These are phyloP conservation scores for Drosophila ironensis DNA, from an alignment of 1,140 invertebrate species.

Conservation along the genomic window DNA sequence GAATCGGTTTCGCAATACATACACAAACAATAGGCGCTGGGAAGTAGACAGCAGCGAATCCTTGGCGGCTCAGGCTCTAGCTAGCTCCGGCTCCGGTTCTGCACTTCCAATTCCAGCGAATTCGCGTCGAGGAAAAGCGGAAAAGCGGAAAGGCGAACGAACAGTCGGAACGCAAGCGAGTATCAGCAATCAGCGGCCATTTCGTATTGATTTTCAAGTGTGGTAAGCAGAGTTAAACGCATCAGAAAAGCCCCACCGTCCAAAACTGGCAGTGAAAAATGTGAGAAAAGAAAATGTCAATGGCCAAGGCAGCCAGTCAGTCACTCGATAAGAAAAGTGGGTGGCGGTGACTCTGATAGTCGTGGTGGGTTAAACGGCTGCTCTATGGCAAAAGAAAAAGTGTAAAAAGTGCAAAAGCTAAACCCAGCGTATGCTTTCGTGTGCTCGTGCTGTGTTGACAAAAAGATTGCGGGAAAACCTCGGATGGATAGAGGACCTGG, in stretches of 20 bases:
- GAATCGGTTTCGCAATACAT: constrained; percentile 82
- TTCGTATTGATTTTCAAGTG: constrained; percentile 78
- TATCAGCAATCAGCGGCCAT: constrained; percentile 30
- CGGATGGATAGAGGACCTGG: background rate
- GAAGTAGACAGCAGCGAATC: constrained; percentile 64
- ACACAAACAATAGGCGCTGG: constrained; percentile 82
- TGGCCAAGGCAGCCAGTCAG: constrained; percentile 5
- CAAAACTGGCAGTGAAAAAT: constrained; percentile 36
- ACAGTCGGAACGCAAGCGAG: constrained; percentile 5
- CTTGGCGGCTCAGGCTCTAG: constrained; percentile 42
- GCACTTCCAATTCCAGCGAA: constrained; percentile 48
- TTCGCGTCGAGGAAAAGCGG: constrained; percentile 46
- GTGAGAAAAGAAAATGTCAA: constrained; percentile 28
- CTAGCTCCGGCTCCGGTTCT: too few relatives aligned
- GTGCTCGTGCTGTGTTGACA: constrained; percentile 4
- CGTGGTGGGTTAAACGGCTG: constrained; percentile 18
- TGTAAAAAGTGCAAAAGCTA: too few relatives aligned
- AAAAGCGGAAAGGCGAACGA: constrained; percentile 31
- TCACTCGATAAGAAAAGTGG: background rate
- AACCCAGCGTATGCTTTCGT: too few relatives aligned
- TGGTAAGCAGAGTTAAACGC: constrained; percentile 50
- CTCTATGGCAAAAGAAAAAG: background rate
- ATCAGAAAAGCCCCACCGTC: constrained; percentile 18
- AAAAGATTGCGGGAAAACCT: constrained; percentile 3
- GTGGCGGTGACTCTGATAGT: too few relatives aligned